Conservation (phyloP, 2,113 vertebrate species). For the Zosterops japonicus region DNA sequence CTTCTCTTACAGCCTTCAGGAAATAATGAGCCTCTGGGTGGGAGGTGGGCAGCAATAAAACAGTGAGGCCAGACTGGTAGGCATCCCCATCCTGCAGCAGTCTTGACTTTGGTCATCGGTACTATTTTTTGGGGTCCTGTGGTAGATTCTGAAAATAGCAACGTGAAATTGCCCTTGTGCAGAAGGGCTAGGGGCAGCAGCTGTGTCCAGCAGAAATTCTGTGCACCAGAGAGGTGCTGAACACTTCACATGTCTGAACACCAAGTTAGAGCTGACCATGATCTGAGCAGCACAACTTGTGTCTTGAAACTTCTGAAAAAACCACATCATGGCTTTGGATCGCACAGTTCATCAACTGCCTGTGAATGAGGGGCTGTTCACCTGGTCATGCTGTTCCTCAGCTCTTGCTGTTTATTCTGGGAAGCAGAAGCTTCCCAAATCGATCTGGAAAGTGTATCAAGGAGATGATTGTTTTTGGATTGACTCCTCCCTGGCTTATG, state of each 20-base stretch:
- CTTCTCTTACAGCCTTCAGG: neutral
- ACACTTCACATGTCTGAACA: rapidly evolving
- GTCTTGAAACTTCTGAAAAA: neutral
- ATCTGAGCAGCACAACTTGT: rapidly evolving
- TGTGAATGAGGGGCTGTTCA: neutral
- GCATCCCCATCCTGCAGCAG: neutral
- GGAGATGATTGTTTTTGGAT: neutral
- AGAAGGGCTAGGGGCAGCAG: neutral
- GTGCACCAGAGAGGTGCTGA: neutral
- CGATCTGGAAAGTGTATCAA: neutral
- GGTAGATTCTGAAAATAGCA: neutral
- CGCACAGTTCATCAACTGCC: neutral
- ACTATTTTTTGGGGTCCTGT: neutral
- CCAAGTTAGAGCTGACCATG: neutral
- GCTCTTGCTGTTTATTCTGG: neutral
- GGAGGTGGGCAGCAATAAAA: neutral
- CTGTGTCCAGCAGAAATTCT: rapidly evolving
- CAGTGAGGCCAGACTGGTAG: neutral
- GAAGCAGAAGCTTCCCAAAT: neutral
- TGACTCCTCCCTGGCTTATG: neutral
- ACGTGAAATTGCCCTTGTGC: neutral
- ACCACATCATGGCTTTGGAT: neutral
- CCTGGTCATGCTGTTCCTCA: neutral
- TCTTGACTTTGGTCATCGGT: neutral
- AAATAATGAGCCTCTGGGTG: neutral